A percentile compares a stretch with the other conserved stretches of the same genome.
phyloP scores from a whole-genome alignment of 2,113 vertebrate genomes.

The Lathamus discolor region DNA sequence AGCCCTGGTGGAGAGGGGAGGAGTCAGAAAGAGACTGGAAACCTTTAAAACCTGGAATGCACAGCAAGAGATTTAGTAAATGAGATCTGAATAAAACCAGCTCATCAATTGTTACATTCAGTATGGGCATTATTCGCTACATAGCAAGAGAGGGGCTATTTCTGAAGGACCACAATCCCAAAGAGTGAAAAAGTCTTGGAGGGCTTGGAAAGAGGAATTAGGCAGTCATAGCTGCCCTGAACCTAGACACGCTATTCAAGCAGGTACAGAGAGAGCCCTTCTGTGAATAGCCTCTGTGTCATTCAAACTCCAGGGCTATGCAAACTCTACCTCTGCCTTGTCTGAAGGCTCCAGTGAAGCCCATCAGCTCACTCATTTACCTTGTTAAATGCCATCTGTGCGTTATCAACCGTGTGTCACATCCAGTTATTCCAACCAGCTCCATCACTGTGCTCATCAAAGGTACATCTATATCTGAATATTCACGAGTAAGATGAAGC shows the following conservation, averaged over 20 bases:
- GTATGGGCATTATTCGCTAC: too few relatives aligned
- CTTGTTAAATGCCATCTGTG: conserved; percentile 59
- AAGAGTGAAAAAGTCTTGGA: background rate
- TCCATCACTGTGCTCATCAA: background rate
- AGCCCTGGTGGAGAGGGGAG: background rate
- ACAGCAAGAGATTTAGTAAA: background rate
- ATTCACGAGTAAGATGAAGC: background rate
- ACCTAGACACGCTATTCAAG: background rate
- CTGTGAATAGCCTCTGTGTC: background rate
- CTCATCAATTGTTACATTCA: background rate
- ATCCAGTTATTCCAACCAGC: conserved; percentile 47
- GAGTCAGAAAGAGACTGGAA: background rate
- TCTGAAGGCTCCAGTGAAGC: conserved; percentile 40
- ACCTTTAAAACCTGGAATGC: background rate
- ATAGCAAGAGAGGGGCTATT: background rate
- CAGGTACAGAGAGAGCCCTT: background rate
- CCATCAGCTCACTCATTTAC: conserved; percentile 51
- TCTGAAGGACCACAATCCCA: background rate
- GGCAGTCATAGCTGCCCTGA: background rate
- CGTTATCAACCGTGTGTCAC: background rate
- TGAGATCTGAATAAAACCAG: background rate
- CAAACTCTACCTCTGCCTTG: background rate
- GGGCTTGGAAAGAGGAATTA: background rate
- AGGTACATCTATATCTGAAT: conserved; percentile 18
- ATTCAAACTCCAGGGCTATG: background rate